Percentiles rank a stretch among this genome's conserved stretches.
phyloP scores from a whole-genome alignment of 2,888 invertebrate species.

The Tenodera sinensis region DNA sequence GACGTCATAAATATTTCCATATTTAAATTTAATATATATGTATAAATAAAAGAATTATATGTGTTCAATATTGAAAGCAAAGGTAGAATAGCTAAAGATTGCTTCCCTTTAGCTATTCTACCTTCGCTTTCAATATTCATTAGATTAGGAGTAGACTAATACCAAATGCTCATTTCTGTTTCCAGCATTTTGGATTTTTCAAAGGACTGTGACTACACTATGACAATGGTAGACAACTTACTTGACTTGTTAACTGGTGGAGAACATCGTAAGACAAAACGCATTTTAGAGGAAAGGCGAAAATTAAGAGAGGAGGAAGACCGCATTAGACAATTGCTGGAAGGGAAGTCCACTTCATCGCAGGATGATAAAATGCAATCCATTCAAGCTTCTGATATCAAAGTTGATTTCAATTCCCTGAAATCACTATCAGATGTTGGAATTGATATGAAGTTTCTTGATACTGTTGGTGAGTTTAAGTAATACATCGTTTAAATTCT shows the following conservation, averaged over 20 bases:
- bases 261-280: constrained; percentile 74
- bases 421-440: constrained; percentile 60
- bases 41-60: too few species aligned
- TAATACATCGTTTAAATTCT: too few species aligned
- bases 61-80: too few species aligned
- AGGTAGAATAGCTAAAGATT: too few species aligned
- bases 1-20: too few species aligned
- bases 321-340: constrained; percentile 47
- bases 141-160: too few species aligned
- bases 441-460: constrained; percentile 80
- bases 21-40: too few species aligned
- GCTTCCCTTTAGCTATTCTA: too few species aligned
- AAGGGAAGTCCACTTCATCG: constrained; percentile 25
- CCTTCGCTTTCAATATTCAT: too few species aligned
- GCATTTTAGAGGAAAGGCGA: constrained; percentile 64
- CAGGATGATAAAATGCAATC: constrained; percentile 1
- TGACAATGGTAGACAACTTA: constrained; percentile 74
- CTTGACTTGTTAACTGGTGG: constrained; percentile 79
- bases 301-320: constrained; percentile 61
- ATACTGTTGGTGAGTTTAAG: constrained; percentile 54
- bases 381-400: constrained; percentile 4
- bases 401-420: constrained; percentile 23
- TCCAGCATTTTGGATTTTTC: constrained; percentile 71
- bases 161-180: constrained; percentile 23
- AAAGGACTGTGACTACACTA: constrained; percentile 71